Percentiles rank a stretch among this genome's conserved stretches.
These are phyloP conservation scores for Catalaphyllia jardinei DNA, from an alignment of 64 coral and sea anemone species.

Conservation along the genomic window DNA sequence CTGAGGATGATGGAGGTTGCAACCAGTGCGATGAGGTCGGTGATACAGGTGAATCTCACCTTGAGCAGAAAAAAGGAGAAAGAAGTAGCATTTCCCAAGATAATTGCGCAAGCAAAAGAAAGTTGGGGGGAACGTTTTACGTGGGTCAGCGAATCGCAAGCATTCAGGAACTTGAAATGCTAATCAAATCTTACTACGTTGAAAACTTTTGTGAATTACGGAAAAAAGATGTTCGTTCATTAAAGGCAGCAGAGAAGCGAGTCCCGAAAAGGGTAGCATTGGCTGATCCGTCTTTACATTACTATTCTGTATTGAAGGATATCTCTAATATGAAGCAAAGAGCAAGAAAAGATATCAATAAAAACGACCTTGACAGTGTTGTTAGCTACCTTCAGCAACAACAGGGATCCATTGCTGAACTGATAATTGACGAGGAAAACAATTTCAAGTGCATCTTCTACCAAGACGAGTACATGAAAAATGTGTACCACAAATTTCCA, in stretches of 20 bases:
- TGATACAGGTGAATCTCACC: too few relatives aligned
- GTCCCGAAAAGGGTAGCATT: constrained; percentile 51
- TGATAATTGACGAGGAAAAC: constrained; percentile 66
- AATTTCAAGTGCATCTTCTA: constrained; percentile 64
- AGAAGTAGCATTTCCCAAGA: too few relatives aligned
- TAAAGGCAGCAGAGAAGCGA: constrained; percentile 51
- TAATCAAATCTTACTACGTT: constrained; percentile 53
- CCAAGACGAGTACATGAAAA: constrained; percentile 60
- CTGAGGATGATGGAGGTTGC: background rate
- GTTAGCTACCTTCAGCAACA: constrained; percentile 37
- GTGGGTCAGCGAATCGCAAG: constrained; percentile 44
- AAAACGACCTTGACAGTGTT: constrained; percentile 41
- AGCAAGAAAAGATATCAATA: constrained; percentile 21
- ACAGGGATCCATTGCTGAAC: constrained; percentile 7
- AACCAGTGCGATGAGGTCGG: too few relatives aligned
- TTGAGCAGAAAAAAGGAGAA: background rate
- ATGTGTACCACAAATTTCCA: constrained; percentile 53
- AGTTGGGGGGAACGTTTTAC: background rate
- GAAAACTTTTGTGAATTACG: constrained; percentile 60
- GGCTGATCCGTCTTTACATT: constrained; percentile 42
- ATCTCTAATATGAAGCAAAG: constrained; percentile 66
- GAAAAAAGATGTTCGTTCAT: constrained; percentile 54
- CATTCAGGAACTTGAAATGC: constrained; percentile 42
- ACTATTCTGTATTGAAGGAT: constrained; percentile 58
- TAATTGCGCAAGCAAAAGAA: too few relatives aligned